phyloP scores from a whole-genome alignment of 2,888 invertebrate genomes.

The Eucriotettix oculatus region DNA sequence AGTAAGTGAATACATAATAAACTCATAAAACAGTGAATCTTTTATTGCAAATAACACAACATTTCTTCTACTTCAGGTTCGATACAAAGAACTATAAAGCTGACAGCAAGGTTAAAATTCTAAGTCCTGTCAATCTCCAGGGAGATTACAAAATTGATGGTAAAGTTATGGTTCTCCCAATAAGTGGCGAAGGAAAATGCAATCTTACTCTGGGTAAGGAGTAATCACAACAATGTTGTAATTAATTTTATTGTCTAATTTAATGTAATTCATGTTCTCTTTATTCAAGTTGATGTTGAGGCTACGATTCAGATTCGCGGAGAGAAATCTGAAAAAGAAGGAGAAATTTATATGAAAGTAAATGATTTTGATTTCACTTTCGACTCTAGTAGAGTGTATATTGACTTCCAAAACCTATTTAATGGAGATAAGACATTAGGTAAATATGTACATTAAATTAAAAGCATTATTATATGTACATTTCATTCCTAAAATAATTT shows the following conservation, averaged over 20 bases:
- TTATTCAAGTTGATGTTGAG: too few relatives aligned
- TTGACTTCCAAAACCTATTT: conserved; percentile 48
- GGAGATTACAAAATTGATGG: not conserved
- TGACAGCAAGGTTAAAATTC: not conserved
- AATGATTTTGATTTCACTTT: not conserved
- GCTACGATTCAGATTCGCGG: not conserved
- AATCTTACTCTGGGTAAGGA: not conserved
- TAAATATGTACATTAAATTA: conserved; percentile 5
- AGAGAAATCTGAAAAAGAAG: not conserved
- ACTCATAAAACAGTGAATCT: too few relatives aligned
- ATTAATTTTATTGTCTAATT: too few relatives aligned
- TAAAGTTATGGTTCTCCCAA: not conserved
- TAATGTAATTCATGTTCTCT: too few relatives aligned
- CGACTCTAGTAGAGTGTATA: not conserved
- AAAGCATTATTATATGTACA: not conserved
- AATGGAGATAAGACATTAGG: conserved; percentile 41
- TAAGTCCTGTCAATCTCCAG: not conserved
- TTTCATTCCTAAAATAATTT: too few relatives aligned
- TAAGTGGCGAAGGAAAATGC: not conserved
- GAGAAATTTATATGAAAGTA: not conserved
- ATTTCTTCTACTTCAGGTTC: not conserved
- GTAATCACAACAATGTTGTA: too few relatives aligned
- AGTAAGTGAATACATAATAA: not conserved
- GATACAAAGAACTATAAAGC: not conserved
- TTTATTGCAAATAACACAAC: too few relatives aligned